Evolutionary conservation across 2,113 vertebrate species (phyloP).

Genomic region (Poecile atricapillus): DNA sequence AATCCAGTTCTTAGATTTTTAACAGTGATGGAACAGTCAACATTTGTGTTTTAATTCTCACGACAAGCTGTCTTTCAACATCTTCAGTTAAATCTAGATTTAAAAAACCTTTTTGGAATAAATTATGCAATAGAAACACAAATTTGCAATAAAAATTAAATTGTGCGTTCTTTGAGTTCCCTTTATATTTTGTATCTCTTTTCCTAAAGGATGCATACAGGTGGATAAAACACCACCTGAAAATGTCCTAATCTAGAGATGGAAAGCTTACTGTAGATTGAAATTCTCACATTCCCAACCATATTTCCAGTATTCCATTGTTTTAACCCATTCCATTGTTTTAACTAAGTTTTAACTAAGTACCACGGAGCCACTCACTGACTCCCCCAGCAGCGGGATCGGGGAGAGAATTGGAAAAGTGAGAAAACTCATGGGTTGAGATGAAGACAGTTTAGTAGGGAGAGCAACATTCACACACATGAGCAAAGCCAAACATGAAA

Average conservation of each 20-base stretch:
- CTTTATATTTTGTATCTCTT: background rate
- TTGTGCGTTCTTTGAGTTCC: background rate
- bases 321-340: background rate
- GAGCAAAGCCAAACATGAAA: background rate
- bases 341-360: background rate
- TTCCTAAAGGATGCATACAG: background rate
- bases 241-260: background rate
- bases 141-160: background rate
- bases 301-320: background rate
- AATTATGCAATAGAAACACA: background rate
- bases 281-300: background rate
- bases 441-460: background rate
- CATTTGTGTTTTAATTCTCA: background rate
- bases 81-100: background rate
- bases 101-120: background rate
- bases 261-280: background rate
- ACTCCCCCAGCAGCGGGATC: background rate
- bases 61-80: background rate
- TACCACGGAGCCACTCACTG: background rate
- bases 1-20: background rate
- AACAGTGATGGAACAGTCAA: background rate
- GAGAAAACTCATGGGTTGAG: background rate
- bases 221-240: background rate
- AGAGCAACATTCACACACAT: background rate
- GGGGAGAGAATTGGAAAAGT: rapidly evolving